These are phyloP conservation scores for Colostygia pectinataria DNA, from an alignment of 2,888 invertebrate species.

Conservation along the genomic window DNA sequence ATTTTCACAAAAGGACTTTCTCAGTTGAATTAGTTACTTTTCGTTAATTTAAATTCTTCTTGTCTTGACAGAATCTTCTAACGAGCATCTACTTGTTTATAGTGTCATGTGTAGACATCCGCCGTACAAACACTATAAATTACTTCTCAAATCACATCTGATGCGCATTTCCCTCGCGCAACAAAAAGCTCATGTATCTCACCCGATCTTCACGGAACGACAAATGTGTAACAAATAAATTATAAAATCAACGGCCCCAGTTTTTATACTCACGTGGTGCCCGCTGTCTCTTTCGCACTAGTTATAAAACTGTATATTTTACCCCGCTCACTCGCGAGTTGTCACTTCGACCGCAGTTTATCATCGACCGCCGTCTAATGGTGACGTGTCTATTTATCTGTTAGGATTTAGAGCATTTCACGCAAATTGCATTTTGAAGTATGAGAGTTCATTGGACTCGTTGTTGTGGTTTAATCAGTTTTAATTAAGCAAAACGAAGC, in stretches of 20 bases:
- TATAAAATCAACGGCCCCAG: slow-evolving; percentile 78
- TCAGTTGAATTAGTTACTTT: not conserved
- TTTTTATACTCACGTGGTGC: slow-evolving; percentile 73
- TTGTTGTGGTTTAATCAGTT: slow-evolving; percentile 52
- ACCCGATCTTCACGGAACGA: slow-evolving; percentile 81
- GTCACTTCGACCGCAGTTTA: slow-evolving; percentile 69
- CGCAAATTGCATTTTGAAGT: slow-evolving; percentile 64
- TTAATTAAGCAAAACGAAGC: slow-evolving; percentile 39
- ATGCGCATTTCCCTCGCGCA: slow-evolving; percentile 74
- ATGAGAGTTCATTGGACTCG: slow-evolving; percentile 60
- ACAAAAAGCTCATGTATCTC: slow-evolving; percentile 81
- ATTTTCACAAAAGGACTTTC: slow-evolving; percentile 3
- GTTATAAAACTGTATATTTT: slow-evolving; percentile 38
- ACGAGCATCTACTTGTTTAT: slow-evolving; percentile 62
- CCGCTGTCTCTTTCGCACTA: slow-evolving; percentile 50
- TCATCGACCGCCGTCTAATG: slow-evolving; percentile 71
- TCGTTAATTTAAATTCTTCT: slow-evolving; percentile 19
- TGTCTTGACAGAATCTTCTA: slow-evolving; percentile 31
- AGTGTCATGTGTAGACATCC: slow-evolving; percentile 64
- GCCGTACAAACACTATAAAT: slow-evolving; percentile 78
- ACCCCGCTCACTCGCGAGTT: slow-evolving; percentile 57
- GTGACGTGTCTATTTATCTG: slow-evolving; percentile 74
- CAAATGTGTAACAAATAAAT: slow-evolving; percentile 83
- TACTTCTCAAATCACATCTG: slow-evolving; percentile 80
- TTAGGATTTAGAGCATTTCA: slow-evolving; percentile 61